Percentiles rank a stretch among this genome's conserved stretches.
phyloP scores from a whole-genome alignment of 64 coral and sea anemone genomes.

The Exaiptasia diaphana region DNA sequence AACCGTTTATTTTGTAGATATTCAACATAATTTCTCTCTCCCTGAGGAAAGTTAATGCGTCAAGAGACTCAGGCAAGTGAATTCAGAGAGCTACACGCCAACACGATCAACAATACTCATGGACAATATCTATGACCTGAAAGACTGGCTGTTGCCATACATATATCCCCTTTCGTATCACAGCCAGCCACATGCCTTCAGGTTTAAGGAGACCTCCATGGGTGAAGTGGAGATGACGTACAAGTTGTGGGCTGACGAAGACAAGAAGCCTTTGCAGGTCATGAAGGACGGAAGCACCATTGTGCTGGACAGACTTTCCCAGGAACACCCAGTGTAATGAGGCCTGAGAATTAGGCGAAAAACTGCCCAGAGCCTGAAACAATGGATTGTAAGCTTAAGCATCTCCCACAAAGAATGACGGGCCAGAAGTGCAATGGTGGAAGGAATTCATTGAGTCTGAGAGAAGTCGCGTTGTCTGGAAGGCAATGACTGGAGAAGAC shows the following conservation, averaged over 20 bases:
- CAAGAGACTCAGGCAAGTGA: slow-evolving; percentile 15
- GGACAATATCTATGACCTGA: slow-evolving; percentile 40
- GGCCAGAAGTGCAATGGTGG: slow-evolving; percentile 13
- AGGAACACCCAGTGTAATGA: not conserved
- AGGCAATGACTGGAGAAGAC: slow-evolving; percentile 1
- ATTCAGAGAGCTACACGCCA: slow-evolving; percentile 28
- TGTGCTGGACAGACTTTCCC: not conserved
- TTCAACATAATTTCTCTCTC: slow-evolving; percentile 43
- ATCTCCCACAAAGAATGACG: not conserved
- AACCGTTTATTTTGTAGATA: slow-evolving; percentile 23
- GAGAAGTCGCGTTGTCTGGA: not conserved
- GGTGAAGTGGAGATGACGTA: slow-evolving; percentile 48
- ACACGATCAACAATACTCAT: not conserved
- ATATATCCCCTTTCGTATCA: not conserved
- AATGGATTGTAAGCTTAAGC: not conserved
- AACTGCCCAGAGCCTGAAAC: not conserved
- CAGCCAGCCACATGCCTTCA: slow-evolving; percentile 2
- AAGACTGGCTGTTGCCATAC: slow-evolving; percentile 22
- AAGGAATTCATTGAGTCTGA: not conserved
- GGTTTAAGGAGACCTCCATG: slow-evolving; percentile 2
- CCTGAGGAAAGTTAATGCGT: slow-evolving; percentile 5
- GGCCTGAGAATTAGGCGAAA: not conserved
- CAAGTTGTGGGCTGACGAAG: slow-evolving; percentile 19
- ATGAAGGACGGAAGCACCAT: slow-evolving; percentile 5
- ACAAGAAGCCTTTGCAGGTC: slow-evolving; percentile 24